Evolutionary conservation across 1,140 invertebrate genomes (phyloP).

Genomic region (Teleogryllus occipitalis): DNA sequence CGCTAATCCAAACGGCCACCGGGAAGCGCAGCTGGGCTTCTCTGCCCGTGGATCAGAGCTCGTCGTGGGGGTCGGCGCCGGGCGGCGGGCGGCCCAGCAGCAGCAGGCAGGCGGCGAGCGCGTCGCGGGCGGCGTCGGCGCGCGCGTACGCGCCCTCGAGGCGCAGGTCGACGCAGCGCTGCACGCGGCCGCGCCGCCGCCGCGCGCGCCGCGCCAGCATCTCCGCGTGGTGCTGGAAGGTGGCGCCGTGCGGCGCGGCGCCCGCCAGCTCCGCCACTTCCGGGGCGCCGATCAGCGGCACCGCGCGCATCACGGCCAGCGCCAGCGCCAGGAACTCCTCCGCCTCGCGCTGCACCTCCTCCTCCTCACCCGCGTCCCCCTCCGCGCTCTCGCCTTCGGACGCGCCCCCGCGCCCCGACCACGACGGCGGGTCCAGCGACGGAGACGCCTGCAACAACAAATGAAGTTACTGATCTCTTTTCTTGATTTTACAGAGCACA

Average conservation of each 20-base stretch:
- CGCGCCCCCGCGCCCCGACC: too few relatives aligned
- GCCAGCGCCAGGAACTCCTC: neutral
- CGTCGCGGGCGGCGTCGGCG: neutral
- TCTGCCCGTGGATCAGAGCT: neutral
- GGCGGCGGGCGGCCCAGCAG: neutral
- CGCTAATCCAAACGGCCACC: too few relatives aligned
- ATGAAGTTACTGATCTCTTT: too few relatives aligned
- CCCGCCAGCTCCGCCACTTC: neutral
- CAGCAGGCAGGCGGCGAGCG: neutral
- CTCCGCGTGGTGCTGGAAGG: neutral
- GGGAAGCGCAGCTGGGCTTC: too few relatives aligned
- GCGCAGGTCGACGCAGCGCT: neutral
- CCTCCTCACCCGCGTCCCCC: neutral
- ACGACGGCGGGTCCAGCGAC: too few relatives aligned
- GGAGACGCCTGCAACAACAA: too few relatives aligned
- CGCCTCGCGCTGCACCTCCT: neutral
- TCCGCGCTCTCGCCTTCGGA: too few relatives aligned
- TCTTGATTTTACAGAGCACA: too few relatives aligned
- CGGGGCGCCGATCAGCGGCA: neutral
- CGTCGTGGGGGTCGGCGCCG: neutral
- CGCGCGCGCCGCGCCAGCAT: neutral
- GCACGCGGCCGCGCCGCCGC: neutral
- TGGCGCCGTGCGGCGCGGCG: neutral
- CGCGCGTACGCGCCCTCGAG: neutral
- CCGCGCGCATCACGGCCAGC: neutral